phyloP scores from a whole-genome alignment of 2,113 vertebrate genomes.

The Ancistrus triradiatus region DNA sequence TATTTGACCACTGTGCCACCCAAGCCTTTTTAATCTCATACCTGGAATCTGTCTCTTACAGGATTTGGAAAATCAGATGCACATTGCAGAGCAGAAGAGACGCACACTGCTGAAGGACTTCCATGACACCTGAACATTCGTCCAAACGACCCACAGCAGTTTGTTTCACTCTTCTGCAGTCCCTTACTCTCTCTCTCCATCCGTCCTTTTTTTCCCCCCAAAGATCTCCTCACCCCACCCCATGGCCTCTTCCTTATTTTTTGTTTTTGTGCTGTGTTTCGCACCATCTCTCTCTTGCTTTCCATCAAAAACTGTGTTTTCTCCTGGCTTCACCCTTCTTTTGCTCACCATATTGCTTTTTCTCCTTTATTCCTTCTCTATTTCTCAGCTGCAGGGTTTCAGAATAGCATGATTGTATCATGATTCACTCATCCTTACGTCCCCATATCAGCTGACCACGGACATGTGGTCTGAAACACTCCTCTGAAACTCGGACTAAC shows the following conservation, averaged over 20 bases:
- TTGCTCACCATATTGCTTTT: neutral
- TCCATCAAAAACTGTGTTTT: slow-evolving; percentile 19
- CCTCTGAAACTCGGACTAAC: slow-evolving; percentile 40
- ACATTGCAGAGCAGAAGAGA: slow-evolving; percentile 97
- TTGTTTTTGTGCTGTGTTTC: neutral
- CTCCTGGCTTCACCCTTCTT: neutral
- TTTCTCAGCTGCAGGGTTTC: slow-evolving; percentile 54
- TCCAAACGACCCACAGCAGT: slow-evolving; percentile 43
- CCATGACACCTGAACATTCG: slow-evolving; percentile 87
- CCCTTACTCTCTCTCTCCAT: slow-evolving; percentile 9
- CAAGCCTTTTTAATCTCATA: no score
- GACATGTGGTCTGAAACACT: slow-evolving; percentile 42
- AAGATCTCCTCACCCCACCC: neutral
- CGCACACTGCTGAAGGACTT: slow-evolving; percentile 98
- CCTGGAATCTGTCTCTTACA: slow-evolving; percentile 45
- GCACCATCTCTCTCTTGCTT: slow-evolving; percentile 1
- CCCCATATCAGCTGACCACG: slow-evolving; percentile 39
- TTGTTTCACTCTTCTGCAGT: slow-evolving; percentile 44
- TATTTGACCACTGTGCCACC: no score
- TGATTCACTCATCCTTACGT: slow-evolving; percentile 33
- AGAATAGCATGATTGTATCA: slow-evolving; percentile 57
- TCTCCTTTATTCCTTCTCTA: slow-evolving; percentile 20
- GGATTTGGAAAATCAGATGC: slow-evolving; percentile 99
- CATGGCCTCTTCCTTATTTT: neutral
- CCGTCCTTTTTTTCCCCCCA: slow-evolving; percentile 12